Evolutionary conservation across 1,140 invertebrate genomes (phyloP), one percentile per base, ranked within the genome.

Genomic region (Cyphomyrmex costatus): DNA sequence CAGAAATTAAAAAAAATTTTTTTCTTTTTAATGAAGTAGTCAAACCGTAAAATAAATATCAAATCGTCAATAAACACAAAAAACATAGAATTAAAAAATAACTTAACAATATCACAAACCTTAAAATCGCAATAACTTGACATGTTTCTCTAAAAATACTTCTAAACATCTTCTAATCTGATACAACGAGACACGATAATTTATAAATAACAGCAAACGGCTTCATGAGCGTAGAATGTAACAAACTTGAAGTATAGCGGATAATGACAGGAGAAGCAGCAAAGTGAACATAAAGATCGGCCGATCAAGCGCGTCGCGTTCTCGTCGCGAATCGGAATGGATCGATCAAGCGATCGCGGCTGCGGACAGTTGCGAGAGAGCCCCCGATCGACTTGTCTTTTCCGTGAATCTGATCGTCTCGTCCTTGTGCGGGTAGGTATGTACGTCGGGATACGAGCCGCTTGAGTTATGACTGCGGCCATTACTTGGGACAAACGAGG

Each of bases 401-500:
- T 92, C 92, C 91, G 83, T 90, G 90, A 92, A 90, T 86, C 84
- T 63, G 78, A 90, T 88, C 74, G 56, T 65, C 12, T 78, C 12
- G 68, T 53, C 66, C 46, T 68, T 63, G 74, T 24, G 10, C 85
- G 73, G 60, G 79, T 82, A 84, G 60, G 79, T 82, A 84, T 70
- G 65, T 27, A 77, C 46, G 14, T 65, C 53, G 58, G 19, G 68
- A 66, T 84, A 65, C 66, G 58, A 86, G 79, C 24, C 42, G 77
- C 66, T 60, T 93, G 93, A 93, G 85, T 93, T 93, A 93, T 92
- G 92, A 93, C 90, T 88, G 87, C 86, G 85, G 88, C 88, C 91
- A 92, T 92, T 93, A 89, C 91, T 91, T 87, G 88, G 89, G 91
- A 93, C 91, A 93, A 93, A 94, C 92, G 93, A 93, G 93, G 91